phyloP scores from a whole-genome alignment of 2,797 vertebrate genomes.

The Pitangus sulphuratus region DNA sequence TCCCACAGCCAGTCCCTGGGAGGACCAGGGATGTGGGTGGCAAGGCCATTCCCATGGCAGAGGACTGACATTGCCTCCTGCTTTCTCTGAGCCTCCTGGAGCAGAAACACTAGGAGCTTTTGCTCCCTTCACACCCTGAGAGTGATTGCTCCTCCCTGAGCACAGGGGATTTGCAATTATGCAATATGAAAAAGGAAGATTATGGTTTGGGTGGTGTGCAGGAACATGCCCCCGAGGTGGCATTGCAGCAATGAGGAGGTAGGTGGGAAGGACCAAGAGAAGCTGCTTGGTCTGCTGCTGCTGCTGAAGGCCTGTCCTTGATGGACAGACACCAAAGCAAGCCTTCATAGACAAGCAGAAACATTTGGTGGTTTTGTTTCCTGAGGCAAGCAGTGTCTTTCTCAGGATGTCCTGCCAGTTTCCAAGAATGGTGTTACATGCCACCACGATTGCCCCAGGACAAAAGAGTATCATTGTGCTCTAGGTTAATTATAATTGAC shows the following conservation, averaged over 20 bases:
- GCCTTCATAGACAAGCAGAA: neutral
- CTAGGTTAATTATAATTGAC: constrained; percentile 19
- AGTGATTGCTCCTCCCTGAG: rapidly evolving
- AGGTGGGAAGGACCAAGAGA: neutral
- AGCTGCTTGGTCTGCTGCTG: neutral
- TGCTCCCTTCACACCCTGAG: neutral
- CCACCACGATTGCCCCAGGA: neutral
- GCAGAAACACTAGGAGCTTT: neutral
- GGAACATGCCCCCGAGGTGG: rapidly evolving
- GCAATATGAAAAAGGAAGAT: neutral
- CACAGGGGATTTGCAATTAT: neutral
- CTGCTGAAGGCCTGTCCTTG: neutral
- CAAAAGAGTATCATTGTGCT: neutral
- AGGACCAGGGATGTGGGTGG: neutral
- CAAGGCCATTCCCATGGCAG: neutral
- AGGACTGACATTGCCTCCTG: neutral
- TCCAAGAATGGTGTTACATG: neutral
- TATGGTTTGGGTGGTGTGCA: rapidly evolving
- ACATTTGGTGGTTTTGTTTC: neutral
- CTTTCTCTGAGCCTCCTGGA: neutral
- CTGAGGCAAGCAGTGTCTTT: neutral
- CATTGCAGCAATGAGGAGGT: neutral
- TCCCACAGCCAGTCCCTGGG: neutral
- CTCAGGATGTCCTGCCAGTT: neutral
- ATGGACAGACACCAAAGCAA: neutral